phyloP scores from a whole-genome alignment of 2,888 invertebrate species.

The Acanthosepion esculentum region DNA sequence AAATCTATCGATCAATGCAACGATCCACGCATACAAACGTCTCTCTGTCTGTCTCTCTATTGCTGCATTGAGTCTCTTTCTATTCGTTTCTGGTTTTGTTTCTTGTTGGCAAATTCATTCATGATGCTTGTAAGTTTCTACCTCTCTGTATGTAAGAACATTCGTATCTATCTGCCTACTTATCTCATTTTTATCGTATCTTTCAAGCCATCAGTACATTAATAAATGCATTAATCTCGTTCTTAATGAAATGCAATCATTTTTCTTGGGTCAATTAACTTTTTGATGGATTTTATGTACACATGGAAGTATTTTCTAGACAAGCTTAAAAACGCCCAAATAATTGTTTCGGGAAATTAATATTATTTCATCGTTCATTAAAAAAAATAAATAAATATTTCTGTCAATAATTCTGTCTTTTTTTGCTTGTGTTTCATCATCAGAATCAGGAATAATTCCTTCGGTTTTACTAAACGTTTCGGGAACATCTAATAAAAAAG shows the following conservation, averaged over 20 bases:
- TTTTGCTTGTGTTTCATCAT: background rate
- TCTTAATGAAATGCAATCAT: constrained; percentile 11
- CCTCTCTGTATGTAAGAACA: no score
- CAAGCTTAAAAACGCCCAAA: background rate
- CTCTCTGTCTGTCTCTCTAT: no score
- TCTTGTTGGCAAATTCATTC: no score
- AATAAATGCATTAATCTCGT: background rate
- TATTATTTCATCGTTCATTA: background rate
- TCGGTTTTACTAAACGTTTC: background rate
- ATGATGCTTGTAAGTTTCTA: no score
- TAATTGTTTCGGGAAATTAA: background rate
- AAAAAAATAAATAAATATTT: background rate
- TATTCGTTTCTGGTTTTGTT: no score
- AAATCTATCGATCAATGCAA: background rate
- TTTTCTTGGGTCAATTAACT: background rate
- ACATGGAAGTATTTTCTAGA: background rate
- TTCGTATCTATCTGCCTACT: background rate
- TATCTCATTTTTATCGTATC: background rate
- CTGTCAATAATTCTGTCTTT: background rate
- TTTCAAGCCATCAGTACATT: background rate
- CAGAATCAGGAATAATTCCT: background rate
- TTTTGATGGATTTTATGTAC: background rate
- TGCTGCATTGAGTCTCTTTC: no score
- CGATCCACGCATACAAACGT: no score
- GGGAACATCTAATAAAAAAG: no score